Evolutionary conservation across 2,888 invertebrate species (phyloP), one percentile per base, ranked within the genome.

Genomic region (Eupithecia tripunctaria): DNA sequence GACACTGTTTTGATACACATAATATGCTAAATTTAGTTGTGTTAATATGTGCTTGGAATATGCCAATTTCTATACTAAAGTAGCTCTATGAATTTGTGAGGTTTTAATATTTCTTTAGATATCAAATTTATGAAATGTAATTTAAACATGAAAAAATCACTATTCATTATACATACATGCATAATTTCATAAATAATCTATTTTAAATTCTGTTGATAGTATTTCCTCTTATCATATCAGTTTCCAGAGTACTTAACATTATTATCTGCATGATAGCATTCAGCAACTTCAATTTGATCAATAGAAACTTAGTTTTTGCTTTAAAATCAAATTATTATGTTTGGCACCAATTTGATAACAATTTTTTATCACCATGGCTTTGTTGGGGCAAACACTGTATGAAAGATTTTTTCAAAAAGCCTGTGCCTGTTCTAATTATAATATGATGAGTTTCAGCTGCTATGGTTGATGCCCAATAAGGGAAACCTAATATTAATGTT

Each of bases 1-100:
- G 64, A 85, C 81, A 80, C 79, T 82, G 80, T 82, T 83, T 63
- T 82, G 81, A 78, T 82, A 85, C 79, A 83, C 81, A 79, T 72
- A 84, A 25, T 25, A 63, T 81, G 83, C 83, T 86, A 86, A 83
- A 81, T 77, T 79, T 81, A 56, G 51, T 79, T 81, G 84, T 84
- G 78, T 84, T 80, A 79, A 70, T 79, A 77, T 79, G 77, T 82
- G 83, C 81, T 83, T 78, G 83, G 82, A 81, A 82, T 82, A n/a
- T 43, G 86, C 81, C 81, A 82, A 80, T 81, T 81, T 81, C 68
- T 70, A 79, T 72, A n/a, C n/a, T n/a, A n/a, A n/a, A 79, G 75
- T 79, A 68, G 80, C 59, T 77, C 70, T 63, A 79, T 71, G 74
- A 79, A 80, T 81, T 78, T 79, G 79, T 78, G 67, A 38, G 67